Percentiles rank a stretch among this genome's conserved stretches.
phyloP scores from a whole-genome alignment of 2,113 vertebrate species.

The Bagarius yarrelli region DNA sequence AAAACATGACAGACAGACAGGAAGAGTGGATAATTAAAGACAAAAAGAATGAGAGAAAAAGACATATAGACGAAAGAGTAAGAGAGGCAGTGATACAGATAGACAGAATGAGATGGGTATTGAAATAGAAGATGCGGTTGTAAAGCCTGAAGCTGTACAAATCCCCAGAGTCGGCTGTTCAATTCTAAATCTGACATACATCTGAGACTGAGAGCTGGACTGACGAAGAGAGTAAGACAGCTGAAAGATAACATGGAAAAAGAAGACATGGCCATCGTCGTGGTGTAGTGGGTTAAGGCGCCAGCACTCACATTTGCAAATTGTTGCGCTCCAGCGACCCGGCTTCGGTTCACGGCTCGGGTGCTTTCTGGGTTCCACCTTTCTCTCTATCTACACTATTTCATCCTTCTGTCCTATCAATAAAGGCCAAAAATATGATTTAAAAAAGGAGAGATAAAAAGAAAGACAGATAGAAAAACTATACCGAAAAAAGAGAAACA shows the following conservation, averaged over 20 bases:
- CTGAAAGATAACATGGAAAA: too few species aligned
- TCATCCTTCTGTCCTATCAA: too few species aligned
- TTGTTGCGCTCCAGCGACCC: too few species aligned
- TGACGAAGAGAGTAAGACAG: conserved; percentile 46
- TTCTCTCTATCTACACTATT: too few species aligned
- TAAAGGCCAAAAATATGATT: too few species aligned
- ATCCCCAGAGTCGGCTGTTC: conserved; percentile 61
- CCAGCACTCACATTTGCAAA: too few species aligned
- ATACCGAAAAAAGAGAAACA: background rate
- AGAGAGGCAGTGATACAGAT: conserved; percentile 43
- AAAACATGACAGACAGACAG: background rate
- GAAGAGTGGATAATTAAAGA: background rate
- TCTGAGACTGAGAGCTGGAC: conserved; percentile 48
- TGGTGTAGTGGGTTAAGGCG: too few species aligned
- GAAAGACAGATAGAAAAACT: conserved; percentile 24
- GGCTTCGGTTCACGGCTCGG: too few species aligned
- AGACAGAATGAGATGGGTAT: conserved; percentile 45
- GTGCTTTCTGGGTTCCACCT: too few species aligned
- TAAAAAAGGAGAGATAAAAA: conserved; percentile 7
- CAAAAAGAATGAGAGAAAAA: background rate
- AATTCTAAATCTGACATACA: conserved; percentile 57
- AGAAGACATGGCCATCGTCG: too few species aligned
- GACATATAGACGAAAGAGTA: background rate
- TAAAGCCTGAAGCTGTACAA: conserved; percentile 74
- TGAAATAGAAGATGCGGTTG: conserved; percentile 56